phyloP scores from a whole-genome alignment of 1,140 invertebrate genomes.

The Cepaea nemoralis region DNA sequence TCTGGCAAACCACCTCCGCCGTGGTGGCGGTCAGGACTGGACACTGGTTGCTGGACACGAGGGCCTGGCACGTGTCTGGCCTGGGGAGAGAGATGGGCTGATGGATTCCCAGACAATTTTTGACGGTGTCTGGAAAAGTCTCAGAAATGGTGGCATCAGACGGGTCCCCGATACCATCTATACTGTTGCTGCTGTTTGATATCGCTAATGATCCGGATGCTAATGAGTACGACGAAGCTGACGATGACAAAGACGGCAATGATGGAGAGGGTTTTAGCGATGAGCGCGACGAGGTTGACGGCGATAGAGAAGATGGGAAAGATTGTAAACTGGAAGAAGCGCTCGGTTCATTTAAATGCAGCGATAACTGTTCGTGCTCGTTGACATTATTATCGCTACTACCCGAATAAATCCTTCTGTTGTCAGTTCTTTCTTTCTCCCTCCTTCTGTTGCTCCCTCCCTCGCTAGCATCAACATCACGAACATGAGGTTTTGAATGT shows the following conservation, averaged over 20 bases:
- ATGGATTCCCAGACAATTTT: neutral
- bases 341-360: neutral
- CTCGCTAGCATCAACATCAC: neutral
- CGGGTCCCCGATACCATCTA: neutral
- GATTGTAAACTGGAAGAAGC: neutral
- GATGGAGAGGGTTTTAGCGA: neutral
- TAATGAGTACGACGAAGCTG: conserved; percentile 39
- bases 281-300: neutral
- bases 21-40: neutral
- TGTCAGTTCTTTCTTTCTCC: neutral
- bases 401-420: neutral
- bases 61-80: neutral
- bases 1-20: conserved; percentile 20
- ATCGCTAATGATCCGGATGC: neutral
- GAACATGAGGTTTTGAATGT: neutral
- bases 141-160: neutral
- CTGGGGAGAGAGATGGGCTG: neutral
- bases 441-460: neutral
- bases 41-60: neutral
- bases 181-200: neutral
- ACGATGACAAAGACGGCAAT: conserved; percentile 13
- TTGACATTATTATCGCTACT: neutral
- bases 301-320: conserved; percentile 1
- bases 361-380: neutral
- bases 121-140: neutral